A percentile compares a stretch with the other conserved stretches of the same genome.
These are phyloP conservation scores for Accipiter cooperii DNA, from an alignment of 2,113 vertebrate species.

Conservation along the genomic window DNA sequence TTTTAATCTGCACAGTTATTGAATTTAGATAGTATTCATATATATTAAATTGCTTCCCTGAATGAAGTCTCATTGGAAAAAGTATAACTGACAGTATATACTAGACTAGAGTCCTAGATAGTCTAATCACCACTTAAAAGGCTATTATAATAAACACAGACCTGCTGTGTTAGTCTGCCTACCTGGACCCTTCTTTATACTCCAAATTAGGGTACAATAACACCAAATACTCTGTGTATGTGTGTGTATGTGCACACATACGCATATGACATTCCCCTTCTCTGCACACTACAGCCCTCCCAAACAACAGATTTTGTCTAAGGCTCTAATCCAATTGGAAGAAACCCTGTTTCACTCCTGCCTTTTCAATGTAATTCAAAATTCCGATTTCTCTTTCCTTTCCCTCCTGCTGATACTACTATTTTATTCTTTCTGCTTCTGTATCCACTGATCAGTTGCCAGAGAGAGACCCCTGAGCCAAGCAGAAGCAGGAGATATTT, in stretches of 20 bases:
- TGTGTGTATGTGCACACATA: too few relatives aligned
- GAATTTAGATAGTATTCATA: neutral
- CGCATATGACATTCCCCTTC: neutral
- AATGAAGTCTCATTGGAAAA: neutral
- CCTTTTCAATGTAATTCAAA: neutral
- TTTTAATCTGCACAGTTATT: neutral
- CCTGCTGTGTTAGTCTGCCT: neutral
- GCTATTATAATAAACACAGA: neutral
- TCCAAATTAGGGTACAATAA: neutral
- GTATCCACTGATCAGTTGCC: neutral
- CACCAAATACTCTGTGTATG: neutral
- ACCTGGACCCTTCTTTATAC: neutral
- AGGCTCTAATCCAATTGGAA: neutral
- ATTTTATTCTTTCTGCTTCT: neutral
- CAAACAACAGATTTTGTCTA: neutral
- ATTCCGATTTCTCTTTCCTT: neutral
- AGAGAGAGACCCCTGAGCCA: neutral
- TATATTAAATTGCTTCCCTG: neutral
- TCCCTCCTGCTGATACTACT: neutral
- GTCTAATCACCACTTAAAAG: neutral
- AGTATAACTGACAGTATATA: neutral
- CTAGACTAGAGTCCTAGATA: neutral
- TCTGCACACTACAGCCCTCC: neutral
- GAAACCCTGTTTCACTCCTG: neutral
- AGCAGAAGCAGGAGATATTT: neutral